phyloP scores from a whole-genome alignment of 2,797 vertebrate species.

The Loriculus beryllinus region DNA sequence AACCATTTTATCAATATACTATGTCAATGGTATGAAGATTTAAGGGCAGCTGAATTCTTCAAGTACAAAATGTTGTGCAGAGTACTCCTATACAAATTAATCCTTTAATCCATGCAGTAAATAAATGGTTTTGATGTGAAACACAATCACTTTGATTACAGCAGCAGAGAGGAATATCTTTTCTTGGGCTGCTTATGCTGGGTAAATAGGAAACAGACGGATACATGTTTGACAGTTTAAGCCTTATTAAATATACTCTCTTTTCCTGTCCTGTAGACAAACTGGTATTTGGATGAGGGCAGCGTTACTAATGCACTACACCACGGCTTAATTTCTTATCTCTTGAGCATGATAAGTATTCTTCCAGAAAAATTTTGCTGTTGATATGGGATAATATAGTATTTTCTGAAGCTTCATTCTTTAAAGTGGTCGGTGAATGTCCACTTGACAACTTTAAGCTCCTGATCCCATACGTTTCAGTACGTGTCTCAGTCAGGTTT shows the following conservation, averaged over 20 bases:
- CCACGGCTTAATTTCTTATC: background rate
- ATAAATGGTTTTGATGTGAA: conserved; percentile 30
- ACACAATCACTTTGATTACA: conserved; percentile 10
- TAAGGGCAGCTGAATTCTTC: conserved; percentile 7
- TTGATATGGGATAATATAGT: background rate
- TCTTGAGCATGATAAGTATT: background rate
- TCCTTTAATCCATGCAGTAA: conserved; percentile 42
- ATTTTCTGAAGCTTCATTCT: background rate
- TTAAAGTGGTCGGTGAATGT: background rate
- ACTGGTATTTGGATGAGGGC: background rate
- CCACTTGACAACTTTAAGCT: background rate
- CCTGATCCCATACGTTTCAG: background rate
- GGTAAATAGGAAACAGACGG: background rate
- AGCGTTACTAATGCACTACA: background rate
- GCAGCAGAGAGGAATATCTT: background rate
- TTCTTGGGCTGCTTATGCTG: background rate
- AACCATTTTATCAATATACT: background rate
- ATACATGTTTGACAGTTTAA: background rate
- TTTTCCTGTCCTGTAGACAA: background rate
- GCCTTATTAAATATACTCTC: background rate
- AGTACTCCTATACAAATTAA: background rate
- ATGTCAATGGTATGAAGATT: conserved; percentile 28
- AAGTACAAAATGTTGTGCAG: background rate
- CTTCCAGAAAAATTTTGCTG: background rate
- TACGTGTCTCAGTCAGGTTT: background rate